Evolutionary conservation across 2,888 invertebrate genomes (phyloP), one percentile per base, ranked within the genome.

Genomic region (Busseola fusca): DNA sequence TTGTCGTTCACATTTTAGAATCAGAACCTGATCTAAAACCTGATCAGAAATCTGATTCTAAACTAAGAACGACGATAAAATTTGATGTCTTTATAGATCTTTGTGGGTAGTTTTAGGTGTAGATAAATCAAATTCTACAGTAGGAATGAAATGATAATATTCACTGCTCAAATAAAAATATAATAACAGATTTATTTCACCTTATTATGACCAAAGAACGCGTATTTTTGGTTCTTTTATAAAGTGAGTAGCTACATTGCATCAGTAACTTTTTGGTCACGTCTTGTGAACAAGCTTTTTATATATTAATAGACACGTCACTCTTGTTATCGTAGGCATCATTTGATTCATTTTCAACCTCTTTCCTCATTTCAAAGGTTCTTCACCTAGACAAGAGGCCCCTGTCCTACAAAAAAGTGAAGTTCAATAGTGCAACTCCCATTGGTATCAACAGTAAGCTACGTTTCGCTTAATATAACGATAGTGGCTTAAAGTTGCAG

Each of bases 401-500:
- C 48, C 21, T 59, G 52, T n/a, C 57, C 56, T 69, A 58, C 52
- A 58, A 62, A 48, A 64, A 67, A 58, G 48, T 64, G 30, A 59
- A 66, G 62, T 71, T 70, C 42, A 70, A 34, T 30, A 59, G 34
- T 42, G 37, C 21, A 45, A 59, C 16, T 76, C 52, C 48, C 65
- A 54, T 58, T 34, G 69, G 66, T 40, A 69, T 45, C 30, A 60
- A 69, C 60, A 69, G 70, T 69, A 83, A 72, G 73, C 57, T 64
- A 30, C 58, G 58, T 64, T 72, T 76, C 27, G 14, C 74, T 78
- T 75, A 80, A 82, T 82, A 77, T 57, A 74, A 71, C 48, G 54
- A 80, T 60, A 76, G 37, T 73, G 67, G 50, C 40, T 37, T 68
- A 76, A 84, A 73, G 76, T 69, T 62, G 48, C 40, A 40, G 69